phyloP scores from a whole-genome alignment of 2,113 vertebrate genomes.

The Malurus elegans region DNA sequence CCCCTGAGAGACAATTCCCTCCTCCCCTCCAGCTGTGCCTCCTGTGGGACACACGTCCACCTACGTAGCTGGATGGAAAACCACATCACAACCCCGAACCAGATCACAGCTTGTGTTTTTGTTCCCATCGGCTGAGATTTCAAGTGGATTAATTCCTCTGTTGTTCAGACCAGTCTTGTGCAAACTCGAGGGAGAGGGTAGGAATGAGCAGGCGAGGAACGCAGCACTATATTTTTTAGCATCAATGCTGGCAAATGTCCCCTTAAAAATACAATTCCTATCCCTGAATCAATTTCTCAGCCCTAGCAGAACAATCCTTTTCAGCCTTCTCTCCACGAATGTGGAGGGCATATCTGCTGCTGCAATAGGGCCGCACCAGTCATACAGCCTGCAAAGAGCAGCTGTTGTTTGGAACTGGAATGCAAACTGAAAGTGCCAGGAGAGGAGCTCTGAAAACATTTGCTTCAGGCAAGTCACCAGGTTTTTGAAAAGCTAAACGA shows the following conservation, averaged over 20 bases:
- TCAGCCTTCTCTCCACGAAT: not conserved
- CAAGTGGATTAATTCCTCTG: not conserved
- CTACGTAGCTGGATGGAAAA: not conserved
- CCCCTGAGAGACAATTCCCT: not conserved
- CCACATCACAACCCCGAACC: fast-evolving
- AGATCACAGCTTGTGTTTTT: not conserved
- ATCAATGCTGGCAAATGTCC: not conserved
- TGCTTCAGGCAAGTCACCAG: not conserved
- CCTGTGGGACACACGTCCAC: fast-evolving
- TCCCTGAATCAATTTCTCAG: not conserved
- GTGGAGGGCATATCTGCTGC: not conserved
- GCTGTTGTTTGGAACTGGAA: not conserved
- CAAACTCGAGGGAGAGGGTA: not conserved
- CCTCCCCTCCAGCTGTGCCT: not conserved
- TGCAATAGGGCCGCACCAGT: not conserved
- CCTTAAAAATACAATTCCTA: not conserved
- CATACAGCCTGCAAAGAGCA: not conserved
- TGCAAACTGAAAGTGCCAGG: not conserved
- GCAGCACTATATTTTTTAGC: not conserved
- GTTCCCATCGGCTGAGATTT: not conserved
- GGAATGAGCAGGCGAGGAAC: not conserved
- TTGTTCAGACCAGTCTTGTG: not conserved
- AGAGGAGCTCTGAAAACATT: not conserved
- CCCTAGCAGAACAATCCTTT: not conserved
- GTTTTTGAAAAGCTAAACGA: not conserved